A percentile compares a stretch with the other conserved stretches of the same genome.
phyloP scores from a whole-genome alignment of 1,140 invertebrate species.

The Lerema accius region DNA sequence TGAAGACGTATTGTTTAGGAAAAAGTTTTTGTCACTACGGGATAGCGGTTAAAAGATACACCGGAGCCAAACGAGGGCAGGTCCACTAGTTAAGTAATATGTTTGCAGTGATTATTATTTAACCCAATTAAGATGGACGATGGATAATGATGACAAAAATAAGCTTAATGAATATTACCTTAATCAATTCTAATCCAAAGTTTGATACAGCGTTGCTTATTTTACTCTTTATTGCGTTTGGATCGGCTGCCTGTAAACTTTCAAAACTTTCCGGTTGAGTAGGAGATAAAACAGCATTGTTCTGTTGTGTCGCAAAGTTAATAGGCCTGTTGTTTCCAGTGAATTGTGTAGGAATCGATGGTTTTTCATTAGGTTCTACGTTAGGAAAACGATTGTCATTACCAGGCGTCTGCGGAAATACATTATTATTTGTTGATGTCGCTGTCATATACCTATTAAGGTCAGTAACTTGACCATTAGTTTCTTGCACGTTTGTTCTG shows the following conservation, averaged over 20 bases:
- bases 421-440: constrained; percentile 2
- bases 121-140: no score
- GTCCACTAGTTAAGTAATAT: no score
- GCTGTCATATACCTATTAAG: constrained; percentile 19
- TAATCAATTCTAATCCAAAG: constrained; percentile 55
- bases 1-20: no score
- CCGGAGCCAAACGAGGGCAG: no score
- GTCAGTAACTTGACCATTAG: background rate
- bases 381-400: constrained; percentile 2
- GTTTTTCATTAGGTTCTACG: background rate
- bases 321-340: background rate
- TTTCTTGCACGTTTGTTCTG: background rate
- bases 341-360: background rate
- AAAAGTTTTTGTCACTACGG: no score
- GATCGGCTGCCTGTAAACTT: constrained; percentile 31
- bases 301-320: constrained; percentile 23
- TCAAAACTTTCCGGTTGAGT: background rate
- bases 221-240: constrained; percentile 38
- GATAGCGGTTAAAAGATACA: no score
- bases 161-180: constrained; percentile 42
- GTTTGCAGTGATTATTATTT: no score
- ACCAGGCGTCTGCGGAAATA: background rate
- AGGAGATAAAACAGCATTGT: background rate
- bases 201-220: constrained; percentile 48
- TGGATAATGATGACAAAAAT: constrained; percentile 13